phyloP scores from a whole-genome alignment of 2,113 vertebrate species.

The Strix uralensis region DNA sequence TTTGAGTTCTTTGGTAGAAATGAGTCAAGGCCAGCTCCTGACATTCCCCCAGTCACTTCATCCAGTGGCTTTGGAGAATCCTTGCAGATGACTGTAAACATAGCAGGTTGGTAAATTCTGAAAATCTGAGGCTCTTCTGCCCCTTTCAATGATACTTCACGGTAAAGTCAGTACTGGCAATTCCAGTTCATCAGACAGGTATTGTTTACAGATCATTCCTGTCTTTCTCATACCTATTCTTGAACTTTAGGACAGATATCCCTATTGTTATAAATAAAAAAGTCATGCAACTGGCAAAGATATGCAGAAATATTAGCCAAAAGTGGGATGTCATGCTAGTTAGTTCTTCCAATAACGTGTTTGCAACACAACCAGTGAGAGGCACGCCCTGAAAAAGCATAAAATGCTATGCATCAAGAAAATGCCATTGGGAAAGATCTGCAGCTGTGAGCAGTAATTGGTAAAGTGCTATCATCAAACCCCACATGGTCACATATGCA shows the following conservation, averaged over 20 bases:
- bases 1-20: background rate
- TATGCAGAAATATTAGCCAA: background rate
- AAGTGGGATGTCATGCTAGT: background rate
- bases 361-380: background rate
- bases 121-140: background rate
- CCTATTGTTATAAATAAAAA: background rate
- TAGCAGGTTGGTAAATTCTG: background rate
- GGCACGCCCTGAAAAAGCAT: constrained; percentile 4
- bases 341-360: background rate
- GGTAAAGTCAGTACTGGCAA: background rate
- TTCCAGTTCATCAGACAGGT: background rate
- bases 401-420: constrained; percentile 10
- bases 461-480: constrained; percentile 57
- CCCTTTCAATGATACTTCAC: background rate
- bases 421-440: constrained; percentile 52
- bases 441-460: constrained; percentile 67
- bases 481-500: constrained; percentile 53
- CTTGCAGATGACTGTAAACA: background rate
- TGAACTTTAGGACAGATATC: background rate
- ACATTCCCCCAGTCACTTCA: background rate
- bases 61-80: background rate
- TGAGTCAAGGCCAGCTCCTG: background rate
- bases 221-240: background rate
- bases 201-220: background rate
- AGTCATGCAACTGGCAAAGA: background rate